A percentile compares a stretch with the other conserved stretches of the same genome.
Conservation (phyloP, 2,797 vertebrate genomes). For the Hyperoplus immaculatus region DNA sequence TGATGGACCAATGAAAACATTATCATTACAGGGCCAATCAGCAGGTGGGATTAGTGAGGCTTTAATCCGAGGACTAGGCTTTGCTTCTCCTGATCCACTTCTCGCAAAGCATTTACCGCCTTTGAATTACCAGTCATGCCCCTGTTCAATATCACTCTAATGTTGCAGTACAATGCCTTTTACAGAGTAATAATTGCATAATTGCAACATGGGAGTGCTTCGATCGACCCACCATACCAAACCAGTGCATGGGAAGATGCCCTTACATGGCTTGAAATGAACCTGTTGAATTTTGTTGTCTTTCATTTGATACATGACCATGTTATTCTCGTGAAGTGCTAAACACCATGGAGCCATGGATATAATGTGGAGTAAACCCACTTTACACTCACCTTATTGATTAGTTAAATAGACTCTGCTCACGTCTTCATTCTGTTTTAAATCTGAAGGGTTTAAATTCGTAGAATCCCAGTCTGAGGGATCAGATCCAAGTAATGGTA, state of each 20-base stretch:
- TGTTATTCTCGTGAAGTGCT: neutral
- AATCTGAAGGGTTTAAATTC: constrained; percentile 13
- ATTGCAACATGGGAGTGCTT: constrained; percentile 24
- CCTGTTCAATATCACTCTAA: constrained; percentile 1
- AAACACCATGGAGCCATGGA: too few relatives aligned
- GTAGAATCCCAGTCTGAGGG: constrained; percentile 1
- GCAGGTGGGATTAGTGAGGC: constrained; percentile 55
- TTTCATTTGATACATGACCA: neutral
- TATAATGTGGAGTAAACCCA: constrained; percentile 17
- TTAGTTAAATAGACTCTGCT: constrained; percentile 16
- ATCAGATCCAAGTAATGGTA: neutral
- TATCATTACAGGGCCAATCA: constrained; percentile 54
- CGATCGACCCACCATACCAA: neutral
- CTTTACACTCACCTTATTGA: constrained; percentile 21
- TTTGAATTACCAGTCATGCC: constrained; percentile 43
- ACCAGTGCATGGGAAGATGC: neutral
- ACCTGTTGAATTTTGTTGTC: neutral
- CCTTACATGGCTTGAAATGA: neutral
- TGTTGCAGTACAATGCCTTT: constrained; percentile 6
- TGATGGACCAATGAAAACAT: constrained; percentile 58
- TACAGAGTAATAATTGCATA: neutral
- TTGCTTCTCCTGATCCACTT: constrained; percentile 56
- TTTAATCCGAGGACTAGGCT: constrained; percentile 67
- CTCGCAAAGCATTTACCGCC: constrained; percentile 36
- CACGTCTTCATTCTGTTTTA: constrained; percentile 11